Percentiles rank a stretch among this genome's conserved stretches.
These are phyloP conservation scores for Parnassius orleans DNA, from an alignment of 2,888 invertebrate genomes.

Conservation along the genomic window DNA sequence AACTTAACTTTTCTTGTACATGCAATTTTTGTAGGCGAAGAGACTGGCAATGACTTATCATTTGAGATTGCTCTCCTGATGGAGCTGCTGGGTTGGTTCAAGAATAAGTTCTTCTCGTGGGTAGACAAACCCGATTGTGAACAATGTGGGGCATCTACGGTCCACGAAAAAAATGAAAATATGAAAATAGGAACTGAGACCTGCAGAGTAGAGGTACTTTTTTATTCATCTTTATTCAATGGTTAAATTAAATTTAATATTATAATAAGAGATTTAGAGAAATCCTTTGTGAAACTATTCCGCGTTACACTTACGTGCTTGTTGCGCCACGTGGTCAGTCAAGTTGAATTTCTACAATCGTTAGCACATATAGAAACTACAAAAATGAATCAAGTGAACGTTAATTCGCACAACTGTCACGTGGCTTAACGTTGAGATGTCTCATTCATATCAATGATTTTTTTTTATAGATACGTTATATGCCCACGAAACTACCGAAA, in stretches of 20 bases:
- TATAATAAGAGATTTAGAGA: too few species aligned
- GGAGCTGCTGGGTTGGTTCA: constrained; percentile 95
- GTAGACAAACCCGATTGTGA: constrained; percentile 89
- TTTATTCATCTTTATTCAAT: background rate
- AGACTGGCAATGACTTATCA: constrained; percentile 71
- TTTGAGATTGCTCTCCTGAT: constrained; percentile 87
- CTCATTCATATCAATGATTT: too few species aligned
- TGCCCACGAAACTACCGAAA: too few species aligned
- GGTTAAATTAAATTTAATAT: background rate
- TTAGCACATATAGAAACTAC: too few species aligned
- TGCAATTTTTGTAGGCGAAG: constrained; percentile 38
- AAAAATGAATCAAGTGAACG: too few species aligned
- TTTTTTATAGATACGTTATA: too few species aligned
- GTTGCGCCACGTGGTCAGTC: too few species aligned
- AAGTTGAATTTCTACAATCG: too few species aligned
- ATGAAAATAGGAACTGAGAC: constrained; percentile 70
- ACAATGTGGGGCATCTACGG: constrained; percentile 82
- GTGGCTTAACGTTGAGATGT: too few species aligned
- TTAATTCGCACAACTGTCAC: too few species aligned
- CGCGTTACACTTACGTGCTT: too few species aligned
- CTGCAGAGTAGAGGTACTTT: constrained; percentile 82
- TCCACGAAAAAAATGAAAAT: constrained; percentile 57
- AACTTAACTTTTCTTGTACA: background rate
- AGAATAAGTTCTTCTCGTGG: constrained; percentile 95
- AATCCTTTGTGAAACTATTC: too few species aligned